Evolutionary conservation across 2,888 invertebrate genomes (phyloP), one percentile per base, ranked within the genome.

Genomic region (Empis livida): DNA sequence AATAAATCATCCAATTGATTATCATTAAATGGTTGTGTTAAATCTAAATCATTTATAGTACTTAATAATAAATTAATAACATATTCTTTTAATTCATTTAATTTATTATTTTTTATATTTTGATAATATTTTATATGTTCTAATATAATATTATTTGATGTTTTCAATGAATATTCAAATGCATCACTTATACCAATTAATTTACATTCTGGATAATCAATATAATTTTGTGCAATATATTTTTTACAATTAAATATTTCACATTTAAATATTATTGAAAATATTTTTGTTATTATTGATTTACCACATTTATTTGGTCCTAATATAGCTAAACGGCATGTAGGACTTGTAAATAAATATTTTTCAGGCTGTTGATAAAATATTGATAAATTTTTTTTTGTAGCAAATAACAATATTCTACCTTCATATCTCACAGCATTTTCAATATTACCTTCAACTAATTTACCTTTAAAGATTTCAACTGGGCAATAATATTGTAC

Each of bases 401-500:
- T 73, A 16, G 76, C 72, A 42, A 80, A 59, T 43, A 81, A 70
- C 59, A 74, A 82, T 5, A 82, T 68, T 57, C 76, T 74, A 60
- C 77, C 78, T 60, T 79, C 71, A 55, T 80, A 79, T 32, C 71
- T 67, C 2, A 79, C 75, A 1, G 77, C 74, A 55, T 70, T 72
- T 60, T 75, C 73, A 1, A 74, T 62, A 44, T 68, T 64, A 16
- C 82, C 82, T 30, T 63, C 57, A 13, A 66, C 56, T 42, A 72
- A 65, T 45, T 61, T 63, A n/a, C 81, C 76, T 50, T 71, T 68
- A 53, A 71, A 71, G 54, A 81, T 68, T 53, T 78, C 74, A 4
- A 82, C 78, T 6, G 83, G 82, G 58, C 83, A 83, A 55, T 73
- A 66, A 44, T 70, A 73, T 37, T 65, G 70, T 79, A 80, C 82